Base-by-base conservation (phyloP, 2,888 invertebrate species). In the Spatulosminthurus flaviceps region DNA sequence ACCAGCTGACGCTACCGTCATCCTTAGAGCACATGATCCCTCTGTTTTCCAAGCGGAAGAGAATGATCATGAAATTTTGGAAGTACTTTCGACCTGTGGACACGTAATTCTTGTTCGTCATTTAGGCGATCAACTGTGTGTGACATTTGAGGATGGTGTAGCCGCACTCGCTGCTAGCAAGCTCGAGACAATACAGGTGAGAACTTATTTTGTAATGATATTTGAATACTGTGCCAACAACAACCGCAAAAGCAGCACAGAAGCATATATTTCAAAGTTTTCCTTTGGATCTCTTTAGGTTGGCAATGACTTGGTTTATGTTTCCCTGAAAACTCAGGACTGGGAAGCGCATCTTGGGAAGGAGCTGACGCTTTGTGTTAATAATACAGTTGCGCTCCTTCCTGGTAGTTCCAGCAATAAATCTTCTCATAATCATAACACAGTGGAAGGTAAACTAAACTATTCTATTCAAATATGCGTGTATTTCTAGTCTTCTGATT, bases 1-100 rank as follows among this genome's bases (percentile, higher is more conserved):
- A 0, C 98, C 98, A 5, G 95, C 96, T 0, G 98, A 99, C 89
- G 94, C 95, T 0, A 97, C 97, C 22, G 92, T 98, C 83, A 92
- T 98, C 71, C 71, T 85, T 7, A 73, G 77, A n/a, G 66, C 83
- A 16, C 79, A 82, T 72, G 83, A 83, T 77, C 83, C 83, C 13
- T 28, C 70, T 43, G 83, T 83, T 22, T 85, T 85, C 69, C 82
- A 83, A 16, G 78, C 80, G 13, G 84, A 82, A 7, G 82, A 83
- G 28, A 82, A 82, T 66, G 84, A 84, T 67, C 82, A 84, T 22
- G 80, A 82, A 66, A 84, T 84, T 29, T 89, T 97, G 78, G 93
- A 94, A 86, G 93, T 94, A 86, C 90, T 97, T 78, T 92, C 93
- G 0, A 93, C 93, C 84, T 92, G 94, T 86, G 97, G 97, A 7